A percentile compares a stretch with the other conserved stretches of the same genome.
phyloP scores from a whole-genome alignment of 2,113 vertebrate species.

The Dasyurus viverrinus region DNA sequence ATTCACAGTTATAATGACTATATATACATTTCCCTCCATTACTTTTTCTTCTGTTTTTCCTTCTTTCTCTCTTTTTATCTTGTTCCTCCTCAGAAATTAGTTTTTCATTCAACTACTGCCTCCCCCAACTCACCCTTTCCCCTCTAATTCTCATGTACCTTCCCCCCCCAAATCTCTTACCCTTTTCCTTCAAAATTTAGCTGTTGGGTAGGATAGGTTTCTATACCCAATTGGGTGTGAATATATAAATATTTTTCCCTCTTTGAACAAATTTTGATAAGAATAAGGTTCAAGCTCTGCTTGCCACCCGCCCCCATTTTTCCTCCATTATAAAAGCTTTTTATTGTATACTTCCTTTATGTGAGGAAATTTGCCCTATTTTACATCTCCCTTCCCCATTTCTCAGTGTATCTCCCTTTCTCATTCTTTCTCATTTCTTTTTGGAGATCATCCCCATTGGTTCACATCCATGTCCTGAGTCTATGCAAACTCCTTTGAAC shows the following conservation, averaged over 20 bases:
- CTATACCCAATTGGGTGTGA: background rate
- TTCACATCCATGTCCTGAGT: background rate
- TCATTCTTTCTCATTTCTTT: background rate
- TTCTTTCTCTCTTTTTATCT: background rate
- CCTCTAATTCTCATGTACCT: background rate
- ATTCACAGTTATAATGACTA: background rate
- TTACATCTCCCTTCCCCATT: background rate
- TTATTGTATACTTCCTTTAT: background rate
- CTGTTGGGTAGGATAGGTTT: background rate
- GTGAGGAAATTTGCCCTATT: background rate
- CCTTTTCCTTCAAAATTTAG: background rate
- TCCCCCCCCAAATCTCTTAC: background rate
- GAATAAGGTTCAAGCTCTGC: background rate
- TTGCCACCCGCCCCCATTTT: background rate
- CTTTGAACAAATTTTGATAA: background rate
- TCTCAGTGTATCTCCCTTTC: background rate
- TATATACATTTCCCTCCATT: background rate
- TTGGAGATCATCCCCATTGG: background rate
- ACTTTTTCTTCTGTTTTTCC: background rate
- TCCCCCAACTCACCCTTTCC: background rate
- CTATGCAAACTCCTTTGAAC: background rate
- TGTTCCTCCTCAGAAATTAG: background rate
- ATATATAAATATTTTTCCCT: background rate
- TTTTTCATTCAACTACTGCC: background rate
- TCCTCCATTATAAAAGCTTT: background rate